Evolutionary conservation across 2,113 vertebrate species (phyloP).

Genomic region (Anarhynchus alexandrinus): DNA sequence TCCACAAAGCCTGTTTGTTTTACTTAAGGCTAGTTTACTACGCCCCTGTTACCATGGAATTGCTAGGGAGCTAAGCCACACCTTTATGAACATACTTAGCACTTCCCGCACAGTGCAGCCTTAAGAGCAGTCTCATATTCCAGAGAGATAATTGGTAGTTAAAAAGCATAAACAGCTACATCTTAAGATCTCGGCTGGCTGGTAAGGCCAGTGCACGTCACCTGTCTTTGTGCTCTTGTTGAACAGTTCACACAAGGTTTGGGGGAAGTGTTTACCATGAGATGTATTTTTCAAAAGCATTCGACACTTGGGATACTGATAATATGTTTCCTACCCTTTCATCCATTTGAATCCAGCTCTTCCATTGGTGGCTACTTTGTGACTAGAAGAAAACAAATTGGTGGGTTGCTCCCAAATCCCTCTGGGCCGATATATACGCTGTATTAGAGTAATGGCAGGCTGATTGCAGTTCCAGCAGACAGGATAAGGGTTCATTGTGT

Average conservation of each 20-base stretch:
- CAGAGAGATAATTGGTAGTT: neutral
- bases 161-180: neutral
- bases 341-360: neutral
- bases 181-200: neutral
- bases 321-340: neutral
- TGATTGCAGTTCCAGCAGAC: neutral
- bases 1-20: constrained; percentile 57
- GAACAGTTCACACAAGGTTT: neutral
- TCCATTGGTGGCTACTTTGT: neutral
- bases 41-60: constrained; percentile 40
- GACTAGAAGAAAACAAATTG: neutral
- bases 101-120: constrained; percentile 10
- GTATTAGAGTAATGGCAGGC: neutral
- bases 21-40: constrained; percentile 40
- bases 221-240: neutral
- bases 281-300: neutral
- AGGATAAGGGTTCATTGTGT: neutral
- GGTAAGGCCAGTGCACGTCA: neutral
- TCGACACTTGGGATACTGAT: neutral
- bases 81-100: constrained; percentile 39
- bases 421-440: neutral
- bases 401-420: neutral
- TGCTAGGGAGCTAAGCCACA: constrained; percentile 52
- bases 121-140: neutral
- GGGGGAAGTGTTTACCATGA: neutral